These are phyloP conservation scores for Drosophila yooni DNA, from an alignment of 2,888 invertebrate species.

Conservation along the genomic window DNA sequence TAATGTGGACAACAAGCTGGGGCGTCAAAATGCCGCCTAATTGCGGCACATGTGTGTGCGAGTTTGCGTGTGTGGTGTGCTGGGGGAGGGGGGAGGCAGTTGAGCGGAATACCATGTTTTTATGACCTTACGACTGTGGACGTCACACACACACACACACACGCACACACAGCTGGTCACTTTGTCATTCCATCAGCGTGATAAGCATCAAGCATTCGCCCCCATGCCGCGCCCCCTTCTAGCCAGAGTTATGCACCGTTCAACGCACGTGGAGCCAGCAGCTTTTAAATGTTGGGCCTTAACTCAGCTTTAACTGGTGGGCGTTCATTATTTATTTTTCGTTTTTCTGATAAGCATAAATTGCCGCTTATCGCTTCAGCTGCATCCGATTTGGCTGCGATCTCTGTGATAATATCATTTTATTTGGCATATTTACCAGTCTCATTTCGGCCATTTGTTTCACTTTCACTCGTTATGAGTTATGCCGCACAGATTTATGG, in stretches of 20 bases:
- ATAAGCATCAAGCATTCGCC: constrained; percentile 60
- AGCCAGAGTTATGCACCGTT: constrained; percentile 31
- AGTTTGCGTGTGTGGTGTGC: not conserved
- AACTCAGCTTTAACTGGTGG: constrained; percentile 45
- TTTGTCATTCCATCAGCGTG: constrained; percentile 73
- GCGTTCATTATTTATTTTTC: constrained; percentile 27
- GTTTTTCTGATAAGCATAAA: constrained; percentile 64
- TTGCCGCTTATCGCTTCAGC: constrained; percentile 62
- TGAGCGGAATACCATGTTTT: constrained; percentile 6
- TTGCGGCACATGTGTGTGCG: constrained; percentile 61
- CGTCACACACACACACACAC: constrained; percentile 30
- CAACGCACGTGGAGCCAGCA: constrained; percentile 41
- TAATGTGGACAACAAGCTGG: constrained; percentile 63
- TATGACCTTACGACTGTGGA: constrained; percentile 48
- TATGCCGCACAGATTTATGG: constrained; percentile 2
- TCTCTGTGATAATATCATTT: constrained; percentile 42
- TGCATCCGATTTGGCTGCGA: constrained; percentile 22
- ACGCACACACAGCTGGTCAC: constrained; percentile 44
- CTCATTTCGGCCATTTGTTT: not conserved
- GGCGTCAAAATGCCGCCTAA: constrained; percentile 74
- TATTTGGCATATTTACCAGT: constrained; percentile 20
- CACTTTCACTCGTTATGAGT: constrained; percentile 47
- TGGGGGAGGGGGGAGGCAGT: not conserved
- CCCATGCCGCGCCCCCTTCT: constrained; percentile 32
- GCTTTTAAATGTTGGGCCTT: constrained; percentile 41